Conservation (phyloP, 2,888 invertebrate species). For the Ormyrus pomaceus region DNA sequence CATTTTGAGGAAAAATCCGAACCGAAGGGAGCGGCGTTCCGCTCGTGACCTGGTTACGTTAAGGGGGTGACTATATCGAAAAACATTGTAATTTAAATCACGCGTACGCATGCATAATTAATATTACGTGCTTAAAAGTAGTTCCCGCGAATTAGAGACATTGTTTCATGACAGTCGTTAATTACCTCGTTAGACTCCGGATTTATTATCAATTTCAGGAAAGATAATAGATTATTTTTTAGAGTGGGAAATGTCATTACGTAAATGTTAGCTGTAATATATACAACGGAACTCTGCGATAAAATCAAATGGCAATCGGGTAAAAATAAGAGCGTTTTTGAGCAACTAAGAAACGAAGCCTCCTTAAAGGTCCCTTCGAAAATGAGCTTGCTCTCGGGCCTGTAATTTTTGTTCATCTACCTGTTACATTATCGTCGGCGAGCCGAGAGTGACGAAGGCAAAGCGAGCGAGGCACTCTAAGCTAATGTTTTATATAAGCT, state of each 20-base stretch:
- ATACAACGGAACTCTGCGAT: too few relatives aligned
- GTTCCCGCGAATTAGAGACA: background rate
- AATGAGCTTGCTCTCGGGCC: too few relatives aligned
- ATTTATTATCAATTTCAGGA: too few relatives aligned
- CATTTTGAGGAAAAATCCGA: slow-evolving; percentile 1
- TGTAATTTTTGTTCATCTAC: slow-evolving; percentile 43
- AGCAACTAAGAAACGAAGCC: too few relatives aligned
- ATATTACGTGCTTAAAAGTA: slow-evolving; percentile 12
- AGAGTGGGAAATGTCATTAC: background rate
- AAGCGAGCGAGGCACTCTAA: background rate
- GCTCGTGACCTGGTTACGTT: slow-evolving; percentile 30
- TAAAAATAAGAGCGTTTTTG: too few relatives aligned
- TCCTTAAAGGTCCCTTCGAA: too few relatives aligned
- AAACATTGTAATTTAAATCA: slow-evolving; percentile 38
- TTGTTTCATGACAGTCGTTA: background rate
- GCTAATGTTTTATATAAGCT: slow-evolving; percentile 59
- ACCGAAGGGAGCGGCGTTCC: background rate
- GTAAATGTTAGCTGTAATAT: background rate
- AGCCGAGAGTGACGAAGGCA: background rate
- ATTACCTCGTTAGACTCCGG: background rate
- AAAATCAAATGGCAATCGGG: too few relatives aligned
- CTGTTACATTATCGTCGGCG: slow-evolving; percentile 54
- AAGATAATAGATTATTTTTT: background rate
- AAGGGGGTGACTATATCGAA: background rate
- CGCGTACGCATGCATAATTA: slow-evolving; percentile 27